Evolutionary conservation across 2,113 vertebrate species (phyloP), one percentile per base, ranked within the genome.

Genomic region (Embiotoca jacksoni): DNA sequence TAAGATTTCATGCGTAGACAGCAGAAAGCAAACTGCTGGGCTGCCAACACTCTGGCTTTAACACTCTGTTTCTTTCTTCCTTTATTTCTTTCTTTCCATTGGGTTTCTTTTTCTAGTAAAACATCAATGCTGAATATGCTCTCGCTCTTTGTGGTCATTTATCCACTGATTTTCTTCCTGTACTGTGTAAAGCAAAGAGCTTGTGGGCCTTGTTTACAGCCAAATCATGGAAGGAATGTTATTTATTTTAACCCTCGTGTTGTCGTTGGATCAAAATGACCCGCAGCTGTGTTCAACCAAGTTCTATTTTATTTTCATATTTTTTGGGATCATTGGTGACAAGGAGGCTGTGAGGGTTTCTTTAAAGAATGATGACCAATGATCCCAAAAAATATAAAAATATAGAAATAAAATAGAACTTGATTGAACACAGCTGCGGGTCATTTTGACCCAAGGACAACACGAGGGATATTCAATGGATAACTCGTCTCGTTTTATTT

Each of bases 31-130:
- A 72, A 66, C 60, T 75, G 77, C 74, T 72, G 68, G 49, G 69
- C 79, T 85, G 76, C 87, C 72, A 82, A 65, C 75, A 78, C 70
- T 81, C 71, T 76, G 80, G 80, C 73, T 90, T 84, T 71, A 59
- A 85, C 90, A 81, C 59, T 75, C 60, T 41, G 54, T 85, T 83
- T 77, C 44, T 86, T 86, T 82, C 54, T 69, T 81, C 33, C 16
- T 88, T 79, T 72, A 60, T 82, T 82, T 89, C 75, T 90, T 82
- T 90, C 63, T 80, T 85, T 87, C 79, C 84, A 88, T 90, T 82
- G 75, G 75, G 57, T 87, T 92, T 92, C 39, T 71, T 90, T 92
- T 94, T 94, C 85, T 93, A 92, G 88, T 93, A 93, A 94, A 93
- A 92, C 83, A 90, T 90, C 83, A 86, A 86, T 86, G 76, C 85